Evolutionary conservation across 2,113 vertebrate species (phyloP), one percentile per base, ranked within the genome.

Genomic region (Pantherophis guttatus): DNA sequence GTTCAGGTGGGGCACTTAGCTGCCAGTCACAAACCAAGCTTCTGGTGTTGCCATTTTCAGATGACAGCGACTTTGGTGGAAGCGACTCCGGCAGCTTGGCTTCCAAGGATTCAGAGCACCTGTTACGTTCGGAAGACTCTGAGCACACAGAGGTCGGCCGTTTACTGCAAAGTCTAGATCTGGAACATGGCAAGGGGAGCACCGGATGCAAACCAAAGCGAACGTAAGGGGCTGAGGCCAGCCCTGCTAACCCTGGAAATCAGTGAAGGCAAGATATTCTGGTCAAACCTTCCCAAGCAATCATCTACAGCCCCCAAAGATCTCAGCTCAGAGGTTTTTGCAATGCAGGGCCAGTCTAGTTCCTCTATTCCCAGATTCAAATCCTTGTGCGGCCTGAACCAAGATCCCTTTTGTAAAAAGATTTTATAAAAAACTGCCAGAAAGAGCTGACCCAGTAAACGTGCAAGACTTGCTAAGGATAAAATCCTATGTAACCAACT

Each of bases 131-230:
- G 0, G 91, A 86, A 1, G 97, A 96, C 5, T 90, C 95, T 15
- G 97, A 97, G 81, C 96, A 93, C 44, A 92, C 97, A 58, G 97
- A 98, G 93, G 97, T 96, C 39, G 97, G 97, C 93, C 96, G 96
- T 65, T 93, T 97, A 12, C 96, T 97, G 94, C 97, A 95, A 90
- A 97, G 94, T 62, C 95, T 96, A 50, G 96, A 97, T 65, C 95
- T 97, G 90, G 97, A 97, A 55, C 91, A 94, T 29, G 87, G 94
- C 5, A 96, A 88, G 92, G 44, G 17, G 12, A 88, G 24, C 54
- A 13, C 1, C 8, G n/a, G 26, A 6, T 2, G n/a, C 53, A 33
- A 24, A 44, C 21, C 29, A 23, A 48, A 11, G 6, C 8, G 59
- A 10, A 19, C n/a, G 5, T 50, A 12, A 88, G 24, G 39, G 54